Evolutionary conservation across 2,888 invertebrate species (phyloP), one percentile per base, ranked within the genome.

Genomic region (Pammene aurita): DNA sequence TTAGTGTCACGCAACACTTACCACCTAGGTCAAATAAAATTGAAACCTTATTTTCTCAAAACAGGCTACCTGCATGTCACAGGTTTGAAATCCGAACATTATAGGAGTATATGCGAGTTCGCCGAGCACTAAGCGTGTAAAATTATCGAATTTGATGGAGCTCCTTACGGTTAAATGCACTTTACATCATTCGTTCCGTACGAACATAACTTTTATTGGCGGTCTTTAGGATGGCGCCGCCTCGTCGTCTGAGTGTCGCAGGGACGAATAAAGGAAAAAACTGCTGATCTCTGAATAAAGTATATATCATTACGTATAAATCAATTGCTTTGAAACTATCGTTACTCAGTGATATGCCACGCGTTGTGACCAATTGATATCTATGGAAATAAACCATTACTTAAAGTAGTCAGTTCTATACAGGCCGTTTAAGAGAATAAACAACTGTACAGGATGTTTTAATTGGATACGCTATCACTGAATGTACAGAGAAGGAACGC

Each of bases 141-240:
- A 73, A 74, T 76, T 71, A 72, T 69, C 68, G 57, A 72, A 68
- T 68, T 75, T 61, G 64, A 67, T 57, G 58, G 50, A 57, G 55
- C 38, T 66, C 42, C 55, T 70, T 64, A 63, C 62, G 71, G 73
- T 70, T 76, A 72, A 77, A 79, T 80, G 76, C 78, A 79, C 75
- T 77, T 77, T 73, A 69, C 70, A 75, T 75, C 71, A 77, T 79
- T 71, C 72, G 75, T 71, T 73, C 74, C 75, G 76, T 76, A 77
- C 77, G 77, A 79, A 78, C 78, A 84, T 84, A 84, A 84, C 83
- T 85, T 86, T 85, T 85, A 85, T 80, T 83, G 80, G 80, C 77
- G 75, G 80, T 79, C 77, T 83, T 84, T 81, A 79, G 75, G 78
- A 74, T 75, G 75, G 71, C 73, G 86, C 87, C 89, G 87, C 86